Conservation (phyloP, 1,140 invertebrate genomes). For the Oscheius sp. region DNA sequence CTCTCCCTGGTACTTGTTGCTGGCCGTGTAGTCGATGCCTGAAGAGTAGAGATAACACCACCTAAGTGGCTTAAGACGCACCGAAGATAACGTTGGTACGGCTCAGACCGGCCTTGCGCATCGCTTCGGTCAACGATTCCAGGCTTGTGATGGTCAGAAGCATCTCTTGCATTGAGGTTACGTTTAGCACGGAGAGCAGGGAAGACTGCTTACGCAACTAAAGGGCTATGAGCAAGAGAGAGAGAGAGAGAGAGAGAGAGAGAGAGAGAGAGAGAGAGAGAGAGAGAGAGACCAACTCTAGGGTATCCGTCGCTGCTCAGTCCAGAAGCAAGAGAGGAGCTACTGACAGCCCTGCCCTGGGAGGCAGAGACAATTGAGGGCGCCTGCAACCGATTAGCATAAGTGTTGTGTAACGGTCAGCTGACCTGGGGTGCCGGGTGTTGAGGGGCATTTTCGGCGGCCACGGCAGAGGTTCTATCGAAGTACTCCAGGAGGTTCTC, state of each 20-base stretch:
- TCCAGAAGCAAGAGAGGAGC: constrained; percentile 17
- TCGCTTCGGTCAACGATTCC: constrained; percentile 53
- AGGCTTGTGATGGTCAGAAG: constrained; percentile 49
- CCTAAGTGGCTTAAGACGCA: constrained; percentile 13
- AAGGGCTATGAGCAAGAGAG: too few relatives aligned
- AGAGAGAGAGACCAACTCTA: neutral
- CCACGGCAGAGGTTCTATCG: constrained; percentile 25
- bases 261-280: neutral
- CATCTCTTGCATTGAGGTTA: constrained; percentile 58
- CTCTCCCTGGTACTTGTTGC: constrained; percentile 67
- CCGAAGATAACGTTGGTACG: constrained; percentile 58
- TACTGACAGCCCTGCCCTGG: constrained; percentile 5
- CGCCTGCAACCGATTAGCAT: constrained; percentile 11
- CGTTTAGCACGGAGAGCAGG: constrained; percentile 41
- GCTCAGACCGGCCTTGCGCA: constrained; percentile 58
- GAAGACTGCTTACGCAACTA: constrained; percentile 36
- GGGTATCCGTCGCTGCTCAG: constrained; percentile 17
- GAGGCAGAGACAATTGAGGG: constrained; percentile 22
- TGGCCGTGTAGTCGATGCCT: constrained; percentile 67
- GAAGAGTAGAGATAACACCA: constrained; percentile 60
- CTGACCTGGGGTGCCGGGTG: neutral
- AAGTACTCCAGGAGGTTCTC: constrained; percentile 43
- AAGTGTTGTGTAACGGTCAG: neutral
- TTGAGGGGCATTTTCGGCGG: neutral
- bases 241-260: constrained; percentile 6